A percentile compares a stretch with the other conserved stretches of the same genome.
Evolutionary conservation across 1,140 invertebrate genomes (phyloP).

Genomic region (Drosophila tropicalis): DNA sequence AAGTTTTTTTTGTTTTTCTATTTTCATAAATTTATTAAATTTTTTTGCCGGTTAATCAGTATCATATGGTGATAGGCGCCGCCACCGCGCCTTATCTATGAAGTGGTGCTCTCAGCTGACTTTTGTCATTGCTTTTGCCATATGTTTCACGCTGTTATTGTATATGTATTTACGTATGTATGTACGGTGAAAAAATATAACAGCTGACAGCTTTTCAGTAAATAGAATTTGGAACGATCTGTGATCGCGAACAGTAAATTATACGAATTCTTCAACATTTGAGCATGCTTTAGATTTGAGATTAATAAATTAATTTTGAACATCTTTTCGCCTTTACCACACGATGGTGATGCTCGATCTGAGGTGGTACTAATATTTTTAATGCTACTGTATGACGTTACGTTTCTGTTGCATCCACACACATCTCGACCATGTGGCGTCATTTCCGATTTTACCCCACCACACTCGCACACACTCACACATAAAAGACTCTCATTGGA

Average conservation of each 20-base stretch:
- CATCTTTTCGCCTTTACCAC: too few species aligned
- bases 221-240: too few species aligned
- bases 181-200: constrained; percentile 4
- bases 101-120: constrained; percentile 47
- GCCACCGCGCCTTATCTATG: constrained; percentile 43
- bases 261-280: too few species aligned
- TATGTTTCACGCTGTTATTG: neutral
- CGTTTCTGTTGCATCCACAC: constrained; percentile 39
- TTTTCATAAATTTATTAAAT: constrained; percentile 11
- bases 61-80: constrained; percentile 63
- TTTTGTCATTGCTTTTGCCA: constrained; percentile 37
- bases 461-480: neutral
- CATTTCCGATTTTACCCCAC: constrained; percentile 76
- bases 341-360: neutral
- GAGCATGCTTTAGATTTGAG: too few species aligned
- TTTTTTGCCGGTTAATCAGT: constrained; percentile 54
- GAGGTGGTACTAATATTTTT: constrained; percentile 27
- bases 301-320: too few species aligned
- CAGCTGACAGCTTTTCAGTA: constrained; percentile 14
- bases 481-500: constrained; percentile 16
- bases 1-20: constrained; percentile 29
- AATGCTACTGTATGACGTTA: constrained; percentile 5
- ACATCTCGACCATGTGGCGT: constrained; percentile 61
- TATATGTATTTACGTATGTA: too few species aligned
- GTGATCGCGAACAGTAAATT: too few species aligned